Percentiles rank a stretch among this genome's conserved stretches.
These are phyloP conservation scores for Sminthurinus signatus DNA, from an alignment of 1,140 invertebrate genomes.

Conservation along the genomic window DNA sequence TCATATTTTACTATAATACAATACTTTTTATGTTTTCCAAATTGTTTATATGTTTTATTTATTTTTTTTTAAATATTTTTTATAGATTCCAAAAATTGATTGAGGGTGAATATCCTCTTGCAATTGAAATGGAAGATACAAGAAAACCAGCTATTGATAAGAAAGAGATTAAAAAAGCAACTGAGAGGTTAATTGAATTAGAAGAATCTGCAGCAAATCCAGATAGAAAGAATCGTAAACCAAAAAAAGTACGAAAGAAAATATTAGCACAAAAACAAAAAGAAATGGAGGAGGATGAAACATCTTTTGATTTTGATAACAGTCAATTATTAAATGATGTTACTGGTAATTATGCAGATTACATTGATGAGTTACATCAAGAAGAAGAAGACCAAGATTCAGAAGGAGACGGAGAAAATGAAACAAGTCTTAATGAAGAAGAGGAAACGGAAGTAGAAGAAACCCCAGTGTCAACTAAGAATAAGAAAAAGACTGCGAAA, in stretches of 20 bases:
- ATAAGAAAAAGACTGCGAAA: too few species aligned
- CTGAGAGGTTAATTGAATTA: slow-evolving; percentile 45
- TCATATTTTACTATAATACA: too few species aligned
- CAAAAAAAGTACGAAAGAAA: slow-evolving; percentile 28
- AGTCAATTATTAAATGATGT: slow-evolving; percentile 29
- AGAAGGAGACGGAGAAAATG: too few species aligned
- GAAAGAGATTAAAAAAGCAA: slow-evolving; percentile 44
- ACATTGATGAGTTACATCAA: slow-evolving; percentile 28
- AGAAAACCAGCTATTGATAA: slow-evolving; percentile 41
- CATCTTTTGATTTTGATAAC: slow-evolving; percentile 20
- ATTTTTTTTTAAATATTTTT: too few species aligned
- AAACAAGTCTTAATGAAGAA: too few species aligned
- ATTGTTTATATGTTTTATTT: too few species aligned
- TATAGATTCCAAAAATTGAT: slow-evolving; percentile 50
- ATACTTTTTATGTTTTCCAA: too few species aligned
- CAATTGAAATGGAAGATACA: slow-evolving; percentile 48
- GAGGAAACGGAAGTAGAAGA: too few species aligned
- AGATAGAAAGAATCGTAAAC: slow-evolving; percentile 36
- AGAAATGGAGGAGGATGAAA: neutral
- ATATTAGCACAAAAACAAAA: slow-evolving; percentile 2
- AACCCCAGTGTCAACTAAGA: too few species aligned
- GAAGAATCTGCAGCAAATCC: slow-evolving; percentile 44
- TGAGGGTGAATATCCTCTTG: slow-evolving; percentile 57
- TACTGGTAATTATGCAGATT: slow-evolving; percentile 36
- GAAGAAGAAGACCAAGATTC: neutral